phyloP scores from a whole-genome alignment of 2,888 invertebrate species.

The Diadegma fenestrale region DNA sequence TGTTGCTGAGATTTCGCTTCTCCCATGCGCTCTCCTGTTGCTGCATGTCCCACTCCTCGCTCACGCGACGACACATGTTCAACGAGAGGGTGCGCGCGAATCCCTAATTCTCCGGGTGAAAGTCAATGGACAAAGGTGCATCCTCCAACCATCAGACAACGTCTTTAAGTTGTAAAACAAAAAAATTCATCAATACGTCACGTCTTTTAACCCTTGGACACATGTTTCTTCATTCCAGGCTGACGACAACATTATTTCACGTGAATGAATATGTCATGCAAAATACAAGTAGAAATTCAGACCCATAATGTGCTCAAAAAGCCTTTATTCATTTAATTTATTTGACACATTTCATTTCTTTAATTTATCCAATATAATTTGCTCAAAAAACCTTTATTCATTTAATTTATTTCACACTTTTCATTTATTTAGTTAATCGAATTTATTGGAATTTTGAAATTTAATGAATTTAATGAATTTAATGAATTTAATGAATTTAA shows the following conservation, averaged over 20 bases:
- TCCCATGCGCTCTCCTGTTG: no score
- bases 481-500: no score
- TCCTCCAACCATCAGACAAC: background rate
- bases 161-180: constrained; percentile 16
- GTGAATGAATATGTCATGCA: background rate
- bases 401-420: no score
- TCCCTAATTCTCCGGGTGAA: constrained; percentile 60
- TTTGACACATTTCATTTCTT: no score
- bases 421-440: no score
- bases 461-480: no score
- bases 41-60: constrained; percentile 1
- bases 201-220: constrained; percentile 19
- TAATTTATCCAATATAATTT: no score
- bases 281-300: background rate
- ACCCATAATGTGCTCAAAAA: no score
- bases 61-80: constrained; percentile 65
- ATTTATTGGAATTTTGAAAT: no score
- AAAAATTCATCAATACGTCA: constrained; percentile 17
- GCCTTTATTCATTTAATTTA: no score
- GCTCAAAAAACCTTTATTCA: no score
- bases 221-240: background rate
- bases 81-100: constrained; percentile 16
- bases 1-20: constrained; percentile 67
- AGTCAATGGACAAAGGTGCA: constrained; percentile 49
- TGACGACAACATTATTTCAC: background rate